Percentiles rank a stretch among this genome's conserved stretches.
phyloP scores from a whole-genome alignment of 2,113 vertebrate species.

The Oreochromis niloticus region DNA sequence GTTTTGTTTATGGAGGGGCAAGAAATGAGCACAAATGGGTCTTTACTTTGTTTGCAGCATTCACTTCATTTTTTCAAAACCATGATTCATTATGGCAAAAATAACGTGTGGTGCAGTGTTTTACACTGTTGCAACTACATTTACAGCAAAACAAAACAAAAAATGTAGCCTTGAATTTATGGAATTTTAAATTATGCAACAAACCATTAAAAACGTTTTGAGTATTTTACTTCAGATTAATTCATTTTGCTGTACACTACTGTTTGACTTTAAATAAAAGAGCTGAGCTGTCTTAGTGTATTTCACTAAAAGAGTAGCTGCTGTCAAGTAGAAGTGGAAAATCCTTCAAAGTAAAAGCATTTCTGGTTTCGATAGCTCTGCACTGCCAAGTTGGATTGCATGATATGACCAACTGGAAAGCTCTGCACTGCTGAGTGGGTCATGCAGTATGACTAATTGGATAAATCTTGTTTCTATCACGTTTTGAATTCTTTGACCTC shows the following conservation, averaged over 20 bases:
- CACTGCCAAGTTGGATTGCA: background rate
- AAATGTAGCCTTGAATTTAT: background rate
- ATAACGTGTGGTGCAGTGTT: background rate
- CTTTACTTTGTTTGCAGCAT: background rate
- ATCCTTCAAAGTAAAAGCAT: background rate
- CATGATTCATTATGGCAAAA: background rate
- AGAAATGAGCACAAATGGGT: background rate
- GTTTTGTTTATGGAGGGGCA: background rate
- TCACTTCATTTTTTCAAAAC: background rate
- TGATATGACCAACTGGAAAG: background rate
- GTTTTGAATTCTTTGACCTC: rapidly evolving
- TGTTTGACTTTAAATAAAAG: rapidly evolving
- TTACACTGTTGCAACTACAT: background rate
- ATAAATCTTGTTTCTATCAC: background rate
- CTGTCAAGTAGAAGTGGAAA: background rate
- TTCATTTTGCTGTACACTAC: background rate
- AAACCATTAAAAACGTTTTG: rapidly evolving
- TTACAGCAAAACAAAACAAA: background rate
- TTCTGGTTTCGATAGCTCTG: background rate
- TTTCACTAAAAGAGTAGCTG: background rate
- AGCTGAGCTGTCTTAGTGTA: background rate
- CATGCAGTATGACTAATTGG: background rate
- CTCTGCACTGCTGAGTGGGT: background rate
- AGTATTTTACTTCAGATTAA: background rate
- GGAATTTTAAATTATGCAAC: background rate